Evolutionary conservation across 1,140 invertebrate genomes (phyloP).

Genomic region (Panagrolaimus sp.): DNA sequence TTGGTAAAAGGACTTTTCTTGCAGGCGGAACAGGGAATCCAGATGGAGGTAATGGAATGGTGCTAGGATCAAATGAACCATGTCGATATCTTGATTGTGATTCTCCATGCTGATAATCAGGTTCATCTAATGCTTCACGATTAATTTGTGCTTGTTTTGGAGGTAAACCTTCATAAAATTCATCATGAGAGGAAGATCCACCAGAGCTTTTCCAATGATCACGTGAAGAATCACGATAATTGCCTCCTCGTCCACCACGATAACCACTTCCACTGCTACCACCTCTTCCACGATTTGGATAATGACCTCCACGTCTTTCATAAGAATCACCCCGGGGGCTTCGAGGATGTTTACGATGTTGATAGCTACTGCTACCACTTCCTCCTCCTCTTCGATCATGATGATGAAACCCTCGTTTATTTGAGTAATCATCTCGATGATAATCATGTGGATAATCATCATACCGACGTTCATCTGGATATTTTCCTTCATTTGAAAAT

Average conservation of each 20-base stretch:
- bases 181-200: background rate
- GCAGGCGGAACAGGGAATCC: background rate
- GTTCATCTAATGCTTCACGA: constrained; percentile 2
- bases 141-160: constrained; percentile 7
- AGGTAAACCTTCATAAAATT: constrained; percentile 2
- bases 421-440: background rate
- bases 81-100: background rate
- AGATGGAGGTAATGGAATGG: background rate
- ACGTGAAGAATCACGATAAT: background rate
- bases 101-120: no score
- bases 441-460: background rate
- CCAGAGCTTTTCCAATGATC: constrained; percentile 6
- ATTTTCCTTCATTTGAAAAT: background rate
- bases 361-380: no score
- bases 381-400: background rate
- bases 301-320: constrained; percentile 2
- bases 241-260: background rate
- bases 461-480: background rate
- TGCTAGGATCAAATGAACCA: background rate
- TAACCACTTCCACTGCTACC: background rate
- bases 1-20: background rate
- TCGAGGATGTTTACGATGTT: background rate
- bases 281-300: background rate
- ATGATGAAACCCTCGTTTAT: background rate
- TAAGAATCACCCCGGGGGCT: constrained; percentile 1